Percentiles rank a stretch among this genome's conserved stretches.
Evolutionary conservation across 2,797 vertebrate species (phyloP).

Genomic region (Triplophysa yarkandensis): DNA sequence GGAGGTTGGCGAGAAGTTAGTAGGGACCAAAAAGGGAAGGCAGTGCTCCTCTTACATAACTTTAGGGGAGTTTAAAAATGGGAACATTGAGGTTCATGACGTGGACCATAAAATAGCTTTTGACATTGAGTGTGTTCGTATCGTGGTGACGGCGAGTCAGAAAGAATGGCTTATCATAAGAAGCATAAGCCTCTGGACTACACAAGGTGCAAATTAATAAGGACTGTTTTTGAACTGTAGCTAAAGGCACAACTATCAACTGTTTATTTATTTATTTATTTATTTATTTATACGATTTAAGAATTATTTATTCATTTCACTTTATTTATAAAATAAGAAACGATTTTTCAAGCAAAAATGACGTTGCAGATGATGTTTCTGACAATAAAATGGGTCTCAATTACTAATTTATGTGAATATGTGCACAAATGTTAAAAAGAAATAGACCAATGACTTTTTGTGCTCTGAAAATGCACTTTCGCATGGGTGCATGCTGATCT

Average conservation of each 20-base stretch:
- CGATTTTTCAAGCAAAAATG: not conserved
- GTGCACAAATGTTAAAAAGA: not conserved
- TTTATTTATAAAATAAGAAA: constrained; percentile 50
- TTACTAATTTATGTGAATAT: not conserved
- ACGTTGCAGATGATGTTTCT: constrained; percentile 12
- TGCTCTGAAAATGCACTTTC: not conserved
- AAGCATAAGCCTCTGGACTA: constrained; percentile 95
- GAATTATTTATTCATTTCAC: constrained; percentile 66
- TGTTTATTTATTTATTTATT: constrained; percentile 55
- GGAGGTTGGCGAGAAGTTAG: constrained; percentile 88
- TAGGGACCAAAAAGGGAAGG: constrained; percentile 83
- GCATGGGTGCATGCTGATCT: not conserved
- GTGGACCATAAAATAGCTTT: constrained; percentile 92
- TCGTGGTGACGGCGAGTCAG: constrained; percentile 90
- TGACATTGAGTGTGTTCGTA: constrained; percentile 91
- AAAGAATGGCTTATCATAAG: constrained; percentile 96
- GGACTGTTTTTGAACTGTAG: constrained; percentile 58
- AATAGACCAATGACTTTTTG: no score
- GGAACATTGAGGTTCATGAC: constrained; percentile 89
- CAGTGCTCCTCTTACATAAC: constrained; percentile 88
- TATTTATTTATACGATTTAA: constrained; percentile 50
- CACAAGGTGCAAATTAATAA: constrained; percentile 81
- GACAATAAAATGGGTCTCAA: constrained; percentile 1
- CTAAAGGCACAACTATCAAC: constrained; percentile 56
- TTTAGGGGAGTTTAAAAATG: constrained; percentile 92